These are phyloP conservation scores for Euura lappo DNA, from an alignment of 1,140 invertebrate species.

Conservation along the genomic window DNA sequence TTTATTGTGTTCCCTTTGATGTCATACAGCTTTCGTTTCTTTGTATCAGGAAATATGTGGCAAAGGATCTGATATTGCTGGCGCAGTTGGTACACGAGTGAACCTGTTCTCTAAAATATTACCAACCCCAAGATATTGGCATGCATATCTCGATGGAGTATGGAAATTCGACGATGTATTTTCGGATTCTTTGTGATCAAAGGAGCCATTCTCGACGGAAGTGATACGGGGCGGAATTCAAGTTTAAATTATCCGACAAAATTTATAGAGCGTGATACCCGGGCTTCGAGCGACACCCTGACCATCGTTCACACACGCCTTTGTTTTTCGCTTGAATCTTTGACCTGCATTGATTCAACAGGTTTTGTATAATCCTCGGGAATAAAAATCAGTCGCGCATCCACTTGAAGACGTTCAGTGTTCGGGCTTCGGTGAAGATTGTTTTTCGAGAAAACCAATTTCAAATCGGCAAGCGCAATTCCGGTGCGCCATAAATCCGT, in stretches of 20 bases:
- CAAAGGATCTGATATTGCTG: conserved; percentile 1
- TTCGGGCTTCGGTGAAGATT: too few relatives aligned
- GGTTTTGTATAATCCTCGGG: too few relatives aligned
- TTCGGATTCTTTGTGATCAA: background rate
- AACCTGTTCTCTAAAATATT: background rate
- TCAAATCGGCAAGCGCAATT: too few relatives aligned
- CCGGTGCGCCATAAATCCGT: too few relatives aligned
- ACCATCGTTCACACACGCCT: background rate
- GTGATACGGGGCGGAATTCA: background rate
- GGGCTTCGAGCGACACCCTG: background rate
- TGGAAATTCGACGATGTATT: background rate
- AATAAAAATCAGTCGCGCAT: too few relatives aligned
- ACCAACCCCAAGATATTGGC: background rate
- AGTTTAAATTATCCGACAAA: background rate
- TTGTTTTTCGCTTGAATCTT: background rate
- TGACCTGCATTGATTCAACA: too few relatives aligned
- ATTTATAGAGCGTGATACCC: background rate
- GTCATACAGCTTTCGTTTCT: background rate
- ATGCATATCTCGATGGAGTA: background rate
- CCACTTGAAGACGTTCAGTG: too few relatives aligned
- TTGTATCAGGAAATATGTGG: background rate
- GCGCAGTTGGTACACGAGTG: background rate
- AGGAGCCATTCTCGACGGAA: background rate
- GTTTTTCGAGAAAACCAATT: too few relatives aligned
- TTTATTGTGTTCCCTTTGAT: background rate